Evolutionary conservation across 2,888 invertebrate species (phyloP).

Genomic region (Caenorhabditis angaria): DNA sequence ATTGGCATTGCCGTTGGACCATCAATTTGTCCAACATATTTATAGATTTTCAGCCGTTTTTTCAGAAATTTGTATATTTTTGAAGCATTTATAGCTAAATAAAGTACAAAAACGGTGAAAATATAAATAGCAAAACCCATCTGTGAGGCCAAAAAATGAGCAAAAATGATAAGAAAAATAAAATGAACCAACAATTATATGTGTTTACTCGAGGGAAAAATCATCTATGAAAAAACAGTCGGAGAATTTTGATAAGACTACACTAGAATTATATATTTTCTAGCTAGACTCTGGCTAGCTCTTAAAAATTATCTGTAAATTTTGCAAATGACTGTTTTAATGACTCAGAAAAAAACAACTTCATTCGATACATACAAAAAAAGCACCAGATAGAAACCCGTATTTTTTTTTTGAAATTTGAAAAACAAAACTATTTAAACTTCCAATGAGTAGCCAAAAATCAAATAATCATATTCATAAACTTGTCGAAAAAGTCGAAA

Average conservation of each 20-base stretch:
- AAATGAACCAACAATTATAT: not conserved
- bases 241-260: too few relatives aligned
- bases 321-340: too few relatives aligned
- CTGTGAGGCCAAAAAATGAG: conserved; percentile 8
- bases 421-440: conserved; percentile 5
- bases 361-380: conserved; percentile 3
- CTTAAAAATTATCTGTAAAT: too few relatives aligned
- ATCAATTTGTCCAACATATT: conserved; percentile 43
- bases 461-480: conserved; percentile 33
- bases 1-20: conserved; percentile 64
- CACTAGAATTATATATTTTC: too few relatives aligned
- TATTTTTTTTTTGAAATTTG: not conserved
- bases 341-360: too few relatives aligned
- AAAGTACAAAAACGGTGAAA: conserved; percentile 19
- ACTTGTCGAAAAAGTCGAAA: conserved; percentile 27
- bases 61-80: conserved; percentile 26
- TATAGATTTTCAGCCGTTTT: conserved; percentile 19
- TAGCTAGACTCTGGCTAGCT: not conserved
- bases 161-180: not conserved
- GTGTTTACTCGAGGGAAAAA: not conserved
- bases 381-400: conserved; percentile 8
- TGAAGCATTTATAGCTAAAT: conserved; percentile 17
- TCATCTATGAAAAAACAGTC: too few relatives aligned
- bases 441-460: conserved; percentile 26
- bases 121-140: conserved; percentile 35